These are phyloP conservation scores for Saccostrea cuccullata DNA, from an alignment of 1,140 invertebrate species.

Conservation along the genomic window DNA sequence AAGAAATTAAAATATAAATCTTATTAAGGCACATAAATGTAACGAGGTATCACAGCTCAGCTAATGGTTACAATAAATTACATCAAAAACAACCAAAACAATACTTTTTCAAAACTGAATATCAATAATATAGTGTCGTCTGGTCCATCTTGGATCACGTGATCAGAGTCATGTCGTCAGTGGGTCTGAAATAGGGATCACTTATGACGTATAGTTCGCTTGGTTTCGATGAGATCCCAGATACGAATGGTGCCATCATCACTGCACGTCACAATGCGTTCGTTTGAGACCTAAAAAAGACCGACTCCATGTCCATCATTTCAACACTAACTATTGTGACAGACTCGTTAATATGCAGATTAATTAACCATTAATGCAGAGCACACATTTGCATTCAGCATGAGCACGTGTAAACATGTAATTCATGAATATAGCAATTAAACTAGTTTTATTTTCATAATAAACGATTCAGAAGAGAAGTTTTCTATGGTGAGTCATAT, in stretches of 20 bases:
- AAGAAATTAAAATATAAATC: not conserved
- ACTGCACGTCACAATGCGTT: constrained; percentile 71
- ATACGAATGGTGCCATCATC: constrained; percentile 72
- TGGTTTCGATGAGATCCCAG: constrained; percentile 68
- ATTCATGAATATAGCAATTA: constrained; percentile 30
- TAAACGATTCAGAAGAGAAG: not conserved
- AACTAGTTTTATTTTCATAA: constrained; percentile 38
- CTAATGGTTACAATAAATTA: not conserved
- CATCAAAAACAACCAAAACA: not conserved
- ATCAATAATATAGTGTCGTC: not conserved
- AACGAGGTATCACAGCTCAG: constrained; percentile 6
- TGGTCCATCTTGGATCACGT: not conserved
- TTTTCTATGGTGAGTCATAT: constrained; percentile 15
- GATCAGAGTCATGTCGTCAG: not conserved
- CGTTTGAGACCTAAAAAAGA: constrained; percentile 65
- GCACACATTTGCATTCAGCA: constrained; percentile 25
- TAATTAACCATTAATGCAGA: constrained; percentile 28
- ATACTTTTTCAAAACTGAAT: not conserved
- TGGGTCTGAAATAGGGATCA: not conserved
- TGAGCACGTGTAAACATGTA: constrained; percentile 32
- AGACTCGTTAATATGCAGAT: constrained; percentile 23
- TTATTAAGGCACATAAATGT: not conserved
- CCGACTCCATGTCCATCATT: not conserved
- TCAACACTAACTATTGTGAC: not conserved
- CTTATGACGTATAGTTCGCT: not conserved